Base-by-base conservation (phyloP, 2,113 vertebrate genomes). In the Semicossyphus pulcher region DNA sequence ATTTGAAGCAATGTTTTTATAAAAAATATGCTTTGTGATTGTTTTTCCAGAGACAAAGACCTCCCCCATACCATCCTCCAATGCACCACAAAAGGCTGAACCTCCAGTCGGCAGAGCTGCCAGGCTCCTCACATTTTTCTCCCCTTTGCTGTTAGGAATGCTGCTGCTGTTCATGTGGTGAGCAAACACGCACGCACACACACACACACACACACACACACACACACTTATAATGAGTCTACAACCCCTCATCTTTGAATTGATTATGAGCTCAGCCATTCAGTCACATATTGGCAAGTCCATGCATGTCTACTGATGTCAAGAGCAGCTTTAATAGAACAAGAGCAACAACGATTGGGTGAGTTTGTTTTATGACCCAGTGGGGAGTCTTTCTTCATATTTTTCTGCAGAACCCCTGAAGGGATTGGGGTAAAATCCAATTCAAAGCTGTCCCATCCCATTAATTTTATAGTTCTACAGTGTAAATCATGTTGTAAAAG, bases 161-260 rank as follows among this genome's bases (percentile, higher is more conserved):
- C 78, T 90, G 86, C 90, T 86, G 80, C 85, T 91, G 60, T 57
- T 90, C 20, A 87, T 92, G 80, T 92, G 90, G 91, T 92, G 58
- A 90, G 90, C 31, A 5, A n/a, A 47, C 31, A 56, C 37, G 48
- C 54, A 36, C 71, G 64, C 54, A 54, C 44, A 63, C 21, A 29
- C 47, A 72, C 47, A 29, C 68, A 65, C 70, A 61, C 39, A 49
- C 44, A 37, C 15, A 34, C 52, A 63, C 28, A 20, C 78, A 74
- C 41, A 51, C 59, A 65, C 76, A 82, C 25, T 15, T 28, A 14
- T 51, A 48, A 59, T 28, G 18, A 57, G 39, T 60, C 54, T n/a
- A 29, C 37, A 76, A 25, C 20, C 36, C 52, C 23, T 63, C 54
- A 57, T 71, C 34, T 78, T 59, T 39, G 16, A 61, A 65, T 76